A percentile compares a stretch with the other conserved stretches of the same genome.
Evolutionary conservation across 2,113 vertebrate species (phyloP).

Genomic region (Aspidoscelis tigris): DNA sequence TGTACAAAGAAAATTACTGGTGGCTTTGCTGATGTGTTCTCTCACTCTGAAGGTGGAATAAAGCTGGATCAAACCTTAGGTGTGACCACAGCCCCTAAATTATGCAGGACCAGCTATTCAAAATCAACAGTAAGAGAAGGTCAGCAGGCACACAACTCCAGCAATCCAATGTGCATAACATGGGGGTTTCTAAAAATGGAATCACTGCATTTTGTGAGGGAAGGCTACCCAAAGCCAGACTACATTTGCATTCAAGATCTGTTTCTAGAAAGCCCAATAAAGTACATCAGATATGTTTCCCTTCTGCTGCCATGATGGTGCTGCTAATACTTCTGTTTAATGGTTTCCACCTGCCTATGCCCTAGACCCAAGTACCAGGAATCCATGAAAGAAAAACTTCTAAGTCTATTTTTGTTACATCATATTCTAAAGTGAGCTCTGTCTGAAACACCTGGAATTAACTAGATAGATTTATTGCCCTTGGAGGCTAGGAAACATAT

Average conservation of each 20-base stretch:
- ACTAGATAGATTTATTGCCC: slow-evolving; percentile 11
- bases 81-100: too few species aligned
- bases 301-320: not conserved
- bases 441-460: slow-evolving; percentile 14
- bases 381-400: not conserved
- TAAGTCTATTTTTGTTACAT: slow-evolving; percentile 1
- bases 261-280: not conserved
- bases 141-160: too few species aligned
- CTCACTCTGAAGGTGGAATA: too few species aligned
- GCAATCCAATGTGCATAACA: too few species aligned
- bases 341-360: not conserved
- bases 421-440: not conserved
- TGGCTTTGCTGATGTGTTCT: too few species aligned
- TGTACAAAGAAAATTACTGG: too few species aligned
- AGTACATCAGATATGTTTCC: not conserved
- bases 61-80: too few species aligned
- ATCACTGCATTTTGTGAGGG: too few species aligned
- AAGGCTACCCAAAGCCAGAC: too few species aligned
- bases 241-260: not conserved
- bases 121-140: too few species aligned
- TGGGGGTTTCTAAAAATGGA: too few species aligned
- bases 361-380: not conserved
- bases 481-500: not conserved
- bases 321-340: not conserved
- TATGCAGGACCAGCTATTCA: too few species aligned